Conservation (phyloP, 2,113 vertebrate genomes). For the Andinoacara biseriatus region DNA sequence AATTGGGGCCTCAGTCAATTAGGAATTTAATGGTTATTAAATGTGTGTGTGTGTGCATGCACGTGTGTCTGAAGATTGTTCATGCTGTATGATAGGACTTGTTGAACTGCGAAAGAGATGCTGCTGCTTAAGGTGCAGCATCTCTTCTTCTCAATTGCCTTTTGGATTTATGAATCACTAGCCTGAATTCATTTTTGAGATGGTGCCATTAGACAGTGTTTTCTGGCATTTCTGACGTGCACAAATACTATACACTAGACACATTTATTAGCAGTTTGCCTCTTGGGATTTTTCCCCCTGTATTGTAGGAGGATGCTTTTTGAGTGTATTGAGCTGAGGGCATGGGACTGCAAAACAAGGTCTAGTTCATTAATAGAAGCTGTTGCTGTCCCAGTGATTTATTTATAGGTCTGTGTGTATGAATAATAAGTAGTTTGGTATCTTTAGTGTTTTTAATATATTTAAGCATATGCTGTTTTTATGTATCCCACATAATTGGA, state of each 20-base stretch:
- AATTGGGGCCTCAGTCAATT: neutral
- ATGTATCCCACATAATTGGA: no score
- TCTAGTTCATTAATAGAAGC: neutral
- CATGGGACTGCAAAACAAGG: neutral
- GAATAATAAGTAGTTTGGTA: no score
- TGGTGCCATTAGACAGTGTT: neutral
- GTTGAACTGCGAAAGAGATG: neutral
- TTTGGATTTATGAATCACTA: neutral
- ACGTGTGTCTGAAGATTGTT: neutral
- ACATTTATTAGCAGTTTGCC: neutral
- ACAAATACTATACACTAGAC: neutral
- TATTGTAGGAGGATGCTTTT: neutral
- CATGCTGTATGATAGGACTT: neutral
- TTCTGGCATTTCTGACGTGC: neutral
- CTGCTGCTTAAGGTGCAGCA: neutral
- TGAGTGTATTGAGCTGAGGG: neutral
- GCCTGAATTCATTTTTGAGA: neutral
- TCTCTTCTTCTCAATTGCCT: neutral
- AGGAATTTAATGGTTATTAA: neutral
- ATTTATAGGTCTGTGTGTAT: no score
- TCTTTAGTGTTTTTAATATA: no score
- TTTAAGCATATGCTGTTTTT: no score
- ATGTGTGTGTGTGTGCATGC: neutral
- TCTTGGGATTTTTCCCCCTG: accelerated
- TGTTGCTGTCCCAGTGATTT: neutral